These are phyloP conservation scores for Leucophora obtusa DNA, from an alignment of 2,888 invertebrate genomes.

Conservation along the genomic window DNA sequence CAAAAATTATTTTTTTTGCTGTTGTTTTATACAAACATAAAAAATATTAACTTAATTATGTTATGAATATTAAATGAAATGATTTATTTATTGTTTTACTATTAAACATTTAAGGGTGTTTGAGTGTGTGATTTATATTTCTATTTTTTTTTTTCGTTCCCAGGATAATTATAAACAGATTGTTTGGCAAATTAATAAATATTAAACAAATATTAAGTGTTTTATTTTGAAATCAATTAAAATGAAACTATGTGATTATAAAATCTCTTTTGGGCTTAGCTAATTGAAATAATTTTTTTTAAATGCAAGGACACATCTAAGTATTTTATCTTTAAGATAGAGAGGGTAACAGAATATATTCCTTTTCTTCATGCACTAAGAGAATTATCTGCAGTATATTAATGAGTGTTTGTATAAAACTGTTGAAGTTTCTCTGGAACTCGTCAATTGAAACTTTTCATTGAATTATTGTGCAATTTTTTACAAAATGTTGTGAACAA, in stretches of 20 bases:
- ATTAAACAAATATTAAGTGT: constrained; percentile 33
- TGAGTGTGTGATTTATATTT: background rate
- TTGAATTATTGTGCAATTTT: too few species aligned
- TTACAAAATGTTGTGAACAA: too few species aligned
- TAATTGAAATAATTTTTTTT: constrained; percentile 5
- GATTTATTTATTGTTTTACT: constrained; percentile 50
- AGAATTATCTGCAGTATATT: too few species aligned
- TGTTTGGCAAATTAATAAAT: constrained; percentile 38
- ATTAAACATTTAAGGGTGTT: constrained; percentile 29
- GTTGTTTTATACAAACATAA: background rate
- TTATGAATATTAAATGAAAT: constrained; percentile 44
- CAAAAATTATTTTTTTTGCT: constrained; percentile 53
- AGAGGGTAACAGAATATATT: too few species aligned
- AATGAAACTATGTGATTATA: background rate
- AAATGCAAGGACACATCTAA: too few species aligned
- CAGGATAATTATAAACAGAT: constrained; percentile 34
- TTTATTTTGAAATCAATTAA: constrained; percentile 47
- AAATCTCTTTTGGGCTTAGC: background rate
- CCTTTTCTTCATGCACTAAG: too few species aligned
- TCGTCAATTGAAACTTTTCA: too few species aligned
- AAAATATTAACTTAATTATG: constrained; percentile 42
- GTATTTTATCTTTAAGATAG: too few species aligned
- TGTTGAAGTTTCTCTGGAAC: too few species aligned
- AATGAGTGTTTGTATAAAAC: too few species aligned
- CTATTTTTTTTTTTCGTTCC: background rate